Base-by-base conservation (phyloP, 2,797 vertebrate genomes). In the Pseudotriccus pelzelni region DNA sequence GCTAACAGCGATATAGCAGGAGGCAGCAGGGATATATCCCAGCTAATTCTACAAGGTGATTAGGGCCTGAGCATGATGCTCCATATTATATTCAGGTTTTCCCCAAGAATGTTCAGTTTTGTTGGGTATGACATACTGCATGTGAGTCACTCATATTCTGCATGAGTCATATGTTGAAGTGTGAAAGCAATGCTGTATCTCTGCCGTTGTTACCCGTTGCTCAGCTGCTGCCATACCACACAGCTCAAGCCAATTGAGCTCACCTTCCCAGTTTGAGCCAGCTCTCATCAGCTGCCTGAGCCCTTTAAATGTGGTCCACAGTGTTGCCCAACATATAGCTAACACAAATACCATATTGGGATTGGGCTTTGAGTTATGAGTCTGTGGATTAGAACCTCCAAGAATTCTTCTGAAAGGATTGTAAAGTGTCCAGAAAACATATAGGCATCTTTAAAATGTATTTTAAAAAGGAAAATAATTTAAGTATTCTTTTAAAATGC, bases 161-260 rank as follows among this genome's bases (percentile, higher is more conserved):
- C 75, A 92, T 95, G 94, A 96, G 87, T 96, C 93, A 96, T 95
- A 93, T 95, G 96, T 72, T 94, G 84, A 96, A 96, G 95, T 94
- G 94, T 96, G 95, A 96, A 96, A 96, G 93, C 89, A 95, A 47
- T 89, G 84, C 95, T 91, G 84, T 92, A 49, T 95, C 76, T 92
- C 84, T 96, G 96, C 58, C 4, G 50, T 72, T 89, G 95, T 92
- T 96, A 92, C 87, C 85, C 58, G 89, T 79, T 96, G 96, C 96
- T 96, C 94, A 95, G 76, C 89, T 94, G 89, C 94, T 96, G 95
- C 96, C 91, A 43, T 82, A 74, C 78, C 60, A 84, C 87, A 80
- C 21, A 95, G 68, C 84, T 92, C 68, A 91, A 96, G 84, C 84
- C 93, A 94, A 43, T 41, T 66, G 84, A 89, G 82, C 79, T 95